Conservation (phyloP, 2,888 invertebrate species). For the Eurois occulta region DNA sequence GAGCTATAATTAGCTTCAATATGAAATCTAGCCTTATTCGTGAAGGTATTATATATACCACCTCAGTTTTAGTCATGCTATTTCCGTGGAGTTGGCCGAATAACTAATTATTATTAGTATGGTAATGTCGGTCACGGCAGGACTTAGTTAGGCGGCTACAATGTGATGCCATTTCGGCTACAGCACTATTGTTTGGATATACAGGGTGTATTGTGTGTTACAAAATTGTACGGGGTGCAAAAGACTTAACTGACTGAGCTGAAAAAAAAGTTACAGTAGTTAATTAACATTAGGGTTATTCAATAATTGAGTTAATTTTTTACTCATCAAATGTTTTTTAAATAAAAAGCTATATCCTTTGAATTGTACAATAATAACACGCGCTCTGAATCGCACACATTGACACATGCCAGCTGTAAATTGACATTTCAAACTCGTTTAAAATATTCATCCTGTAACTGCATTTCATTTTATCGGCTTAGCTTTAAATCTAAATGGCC, state of each 20-base stretch:
- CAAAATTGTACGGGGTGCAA: neutral
- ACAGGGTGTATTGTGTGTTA: neutral
- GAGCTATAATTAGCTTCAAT: slow-evolving; percentile 27
- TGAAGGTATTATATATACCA: slow-evolving; percentile 51
- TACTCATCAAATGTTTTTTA: neutral
- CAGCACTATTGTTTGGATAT: slow-evolving; percentile 25
- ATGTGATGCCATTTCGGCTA: slow-evolving; percentile 44
- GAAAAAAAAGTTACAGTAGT: neutral
- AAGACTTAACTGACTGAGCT: neutral
- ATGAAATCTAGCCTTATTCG: slow-evolving; percentile 38
- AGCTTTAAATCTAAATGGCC: slow-evolving; percentile 6
- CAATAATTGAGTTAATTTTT: neutral
- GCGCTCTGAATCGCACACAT: neutral
- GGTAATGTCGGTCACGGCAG: slow-evolving; percentile 59
- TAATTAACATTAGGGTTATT: neutral
- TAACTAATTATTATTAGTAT: slow-evolving; percentile 61
- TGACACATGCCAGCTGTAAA: neutral
- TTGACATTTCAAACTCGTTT: neutral
- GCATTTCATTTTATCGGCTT: neutral
- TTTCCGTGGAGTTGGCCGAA: slow-evolving; percentile 51
- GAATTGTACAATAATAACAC: neutral
- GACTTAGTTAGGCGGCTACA: slow-evolving; percentile 38
- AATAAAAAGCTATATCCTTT: neutral
- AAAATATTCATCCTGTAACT: neutral
- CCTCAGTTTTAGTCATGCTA: slow-evolving; percentile 60